These are phyloP conservation scores for Drosophila macrothrix DNA, from an alignment of 2,888 invertebrate species.

Conservation along the genomic window DNA sequence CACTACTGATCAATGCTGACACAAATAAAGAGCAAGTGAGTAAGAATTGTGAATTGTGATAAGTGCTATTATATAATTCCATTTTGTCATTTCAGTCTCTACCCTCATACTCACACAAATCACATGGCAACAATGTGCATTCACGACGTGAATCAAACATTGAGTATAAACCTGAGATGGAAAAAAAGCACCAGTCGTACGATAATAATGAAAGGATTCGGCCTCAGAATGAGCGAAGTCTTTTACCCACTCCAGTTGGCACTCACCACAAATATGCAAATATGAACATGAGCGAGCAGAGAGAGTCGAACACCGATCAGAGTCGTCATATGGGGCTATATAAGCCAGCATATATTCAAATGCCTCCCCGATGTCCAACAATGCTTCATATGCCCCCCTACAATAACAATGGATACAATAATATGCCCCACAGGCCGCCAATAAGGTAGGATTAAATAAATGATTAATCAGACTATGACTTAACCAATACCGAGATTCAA, in stretches of 20 bases:
- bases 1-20: slow-evolving; percentile 15
- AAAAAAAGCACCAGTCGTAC: slow-evolving; percentile 44
- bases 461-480: not conserved
- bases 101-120: slow-evolving; percentile 41
- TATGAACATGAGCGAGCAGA: slow-evolving; percentile 44
- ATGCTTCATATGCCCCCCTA: slow-evolving; percentile 60
- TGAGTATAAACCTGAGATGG: slow-evolving; percentile 54
- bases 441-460: slow-evolving; percentile 51
- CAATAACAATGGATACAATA: slow-evolving; percentile 69
- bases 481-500: not conserved
- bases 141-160: slow-evolving; percentile 52
- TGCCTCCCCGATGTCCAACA: slow-evolving; percentile 58
- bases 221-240: slow-evolving; percentile 56
- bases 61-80: not conserved
- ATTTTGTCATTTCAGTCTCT: slow-evolving; percentile 36
- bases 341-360: slow-evolving; percentile 61
- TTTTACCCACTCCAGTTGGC: slow-evolving; percentile 63
- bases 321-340: slow-evolving; percentile 58
- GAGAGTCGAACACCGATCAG: slow-evolving; percentile 50
- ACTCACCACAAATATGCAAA: slow-evolving; percentile 56
- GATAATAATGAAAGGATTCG: slow-evolving; percentile 37
- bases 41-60: not conserved
- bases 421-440: slow-evolving; percentile 59
- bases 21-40: slow-evolving; percentile 46
- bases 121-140: slow-evolving; percentile 26